A percentile compares a stretch with the other conserved stretches of the same genome.
These are phyloP conservation scores for Phalanger gymnotis DNA, from an alignment of 2,797 vertebrate species.

Conservation along the genomic window DNA sequence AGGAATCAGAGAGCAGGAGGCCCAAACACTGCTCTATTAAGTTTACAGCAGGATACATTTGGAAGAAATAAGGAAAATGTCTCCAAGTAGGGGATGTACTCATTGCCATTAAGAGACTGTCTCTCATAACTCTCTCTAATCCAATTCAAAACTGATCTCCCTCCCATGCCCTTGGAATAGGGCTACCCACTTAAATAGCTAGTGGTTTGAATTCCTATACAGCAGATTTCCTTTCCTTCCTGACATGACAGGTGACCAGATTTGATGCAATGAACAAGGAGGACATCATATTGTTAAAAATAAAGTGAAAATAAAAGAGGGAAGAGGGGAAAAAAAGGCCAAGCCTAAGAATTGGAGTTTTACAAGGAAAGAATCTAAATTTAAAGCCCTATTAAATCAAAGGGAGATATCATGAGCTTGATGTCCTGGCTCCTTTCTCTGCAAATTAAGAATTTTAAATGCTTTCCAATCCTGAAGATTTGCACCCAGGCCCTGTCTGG, in stretches of 20 bases:
- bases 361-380: constrained; percentile 68
- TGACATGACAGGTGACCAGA: constrained; percentile 17
- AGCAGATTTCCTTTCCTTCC: constrained; percentile 5
- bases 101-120: background rate
- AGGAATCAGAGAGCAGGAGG: background rate
- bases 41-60: background rate
- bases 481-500: constrained; percentile 60
- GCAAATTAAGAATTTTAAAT: constrained; percentile 75
- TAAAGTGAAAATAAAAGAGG: constrained; percentile 66
- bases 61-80: background rate
- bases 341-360: constrained; percentile 31
- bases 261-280: constrained; percentile 38
- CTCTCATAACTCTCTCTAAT: background rate
- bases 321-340: constrained; percentile 16
- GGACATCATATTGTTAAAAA: constrained; percentile 53
- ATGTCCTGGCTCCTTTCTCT: constrained; percentile 59
- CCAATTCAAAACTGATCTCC: background rate
- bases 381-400: constrained; percentile 59
- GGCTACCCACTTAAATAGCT: constrained; percentile 17
- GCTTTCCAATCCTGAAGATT: constrained; percentile 63
- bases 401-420: constrained; percentile 58
- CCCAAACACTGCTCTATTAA: background rate
- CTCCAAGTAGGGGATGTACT: background rate
- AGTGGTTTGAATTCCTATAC: background rate
- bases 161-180: background rate